Evolutionary conservation across 1,140 invertebrate genomes (phyloP).

Genomic region (Leptopilina boulardi): DNA sequence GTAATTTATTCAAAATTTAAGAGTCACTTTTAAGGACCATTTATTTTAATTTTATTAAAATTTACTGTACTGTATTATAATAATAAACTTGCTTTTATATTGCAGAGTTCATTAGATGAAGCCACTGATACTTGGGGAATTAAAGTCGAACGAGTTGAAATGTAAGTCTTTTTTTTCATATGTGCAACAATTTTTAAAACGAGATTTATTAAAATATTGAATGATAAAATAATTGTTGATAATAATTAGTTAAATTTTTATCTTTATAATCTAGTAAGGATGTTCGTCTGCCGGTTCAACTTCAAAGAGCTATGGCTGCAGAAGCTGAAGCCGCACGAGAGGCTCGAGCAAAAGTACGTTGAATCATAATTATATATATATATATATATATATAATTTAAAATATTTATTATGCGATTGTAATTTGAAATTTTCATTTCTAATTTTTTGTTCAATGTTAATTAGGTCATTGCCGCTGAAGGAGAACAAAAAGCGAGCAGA

Average conservation of each 20-base stretch:
- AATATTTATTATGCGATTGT: not conserved
- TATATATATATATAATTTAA: too few relatives aligned
- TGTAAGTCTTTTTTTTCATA: slow-evolving; percentile 90
- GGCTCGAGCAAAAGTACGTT: slow-evolving; percentile 83
- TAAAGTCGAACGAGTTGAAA: slow-evolving; percentile 96
- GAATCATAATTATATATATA: not conserved
- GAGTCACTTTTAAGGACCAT: too few relatives aligned
- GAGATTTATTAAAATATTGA: not conserved
- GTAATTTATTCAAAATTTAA: too few relatives aligned
- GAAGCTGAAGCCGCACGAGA: slow-evolving; percentile 93
- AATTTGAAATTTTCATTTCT: slow-evolving; percentile 12
- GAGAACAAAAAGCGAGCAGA: slow-evolving; percentile 92
- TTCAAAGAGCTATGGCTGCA: slow-evolving; percentile 94
- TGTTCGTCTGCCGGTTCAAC: slow-evolving; percentile 90
- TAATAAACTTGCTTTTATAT: slow-evolving; percentile 54
- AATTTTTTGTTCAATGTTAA: slow-evolving; percentile 30
- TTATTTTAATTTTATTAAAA: too few relatives aligned
- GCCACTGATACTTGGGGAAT: slow-evolving; percentile 98
- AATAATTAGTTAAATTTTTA: slow-evolving; percentile 11
- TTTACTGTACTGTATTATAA: not conserved
- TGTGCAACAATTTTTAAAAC: too few relatives aligned
- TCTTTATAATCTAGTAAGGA: slow-evolving; percentile 81
- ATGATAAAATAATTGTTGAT: too few relatives aligned
- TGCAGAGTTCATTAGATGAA: slow-evolving; percentile 88
- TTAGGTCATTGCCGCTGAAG: slow-evolving; percentile 88